phyloP scores from a whole-genome alignment of 1,140 invertebrate genomes.

The Neodiprion virginianus region DNA sequence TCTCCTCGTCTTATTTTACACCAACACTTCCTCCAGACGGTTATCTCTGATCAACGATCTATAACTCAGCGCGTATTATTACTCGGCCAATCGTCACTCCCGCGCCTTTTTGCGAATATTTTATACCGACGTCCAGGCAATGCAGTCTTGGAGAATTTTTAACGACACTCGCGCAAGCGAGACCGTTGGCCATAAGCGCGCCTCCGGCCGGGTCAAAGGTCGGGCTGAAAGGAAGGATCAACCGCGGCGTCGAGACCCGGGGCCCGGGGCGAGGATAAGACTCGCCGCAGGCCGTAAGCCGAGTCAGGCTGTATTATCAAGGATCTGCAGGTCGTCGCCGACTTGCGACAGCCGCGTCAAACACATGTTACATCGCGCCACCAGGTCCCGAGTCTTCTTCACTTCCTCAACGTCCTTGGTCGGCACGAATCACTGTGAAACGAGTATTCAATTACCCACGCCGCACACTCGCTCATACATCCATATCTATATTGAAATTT shows the following conservation, averaged over 20 bases:
- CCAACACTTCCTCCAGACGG: too few relatives aligned
- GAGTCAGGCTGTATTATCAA: conserved; percentile 53
- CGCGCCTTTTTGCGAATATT: too few relatives aligned
- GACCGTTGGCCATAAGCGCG: neutral
- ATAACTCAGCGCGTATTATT: too few relatives aligned
- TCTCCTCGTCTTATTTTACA: too few relatives aligned
- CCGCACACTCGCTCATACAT: conserved; percentile 33
- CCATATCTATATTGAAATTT: too few relatives aligned
- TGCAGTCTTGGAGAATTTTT: neutral
- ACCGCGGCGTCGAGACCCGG: neutral
- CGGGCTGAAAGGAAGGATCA: neutral
- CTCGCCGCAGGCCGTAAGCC: conserved; percentile 12
- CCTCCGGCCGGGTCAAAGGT: neutral
- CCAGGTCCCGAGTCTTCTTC: neutral
- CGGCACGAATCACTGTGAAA: conserved; percentile 52
- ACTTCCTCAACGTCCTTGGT: neutral
- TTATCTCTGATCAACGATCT: too few relatives aligned
- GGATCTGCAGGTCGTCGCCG: conserved; percentile 55
- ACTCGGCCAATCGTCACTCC: too few relatives aligned
- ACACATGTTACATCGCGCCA: conserved; percentile 37
- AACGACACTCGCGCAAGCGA: neutral
- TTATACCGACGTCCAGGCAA: too few relatives aligned
- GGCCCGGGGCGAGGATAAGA: conserved; percentile 5
- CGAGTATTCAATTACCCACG: conserved; percentile 55
- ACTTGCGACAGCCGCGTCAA: conserved; percentile 50